Conservation (phyloP, 92 coral and sea anemone genomes). For the Bergia sp. region DNA sequence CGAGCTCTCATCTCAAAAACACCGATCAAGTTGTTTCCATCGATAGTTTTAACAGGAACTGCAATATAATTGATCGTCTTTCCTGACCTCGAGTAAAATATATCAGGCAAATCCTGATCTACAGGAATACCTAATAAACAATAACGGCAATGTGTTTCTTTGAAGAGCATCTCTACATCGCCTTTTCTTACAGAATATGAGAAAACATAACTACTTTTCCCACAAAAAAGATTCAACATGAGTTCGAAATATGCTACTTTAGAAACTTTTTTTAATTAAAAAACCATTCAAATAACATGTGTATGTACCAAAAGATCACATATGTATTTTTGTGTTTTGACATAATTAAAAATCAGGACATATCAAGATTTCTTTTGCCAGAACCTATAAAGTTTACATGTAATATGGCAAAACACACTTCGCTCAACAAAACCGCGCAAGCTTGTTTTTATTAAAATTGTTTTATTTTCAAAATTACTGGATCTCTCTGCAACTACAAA, state of each 20-base stretch:
- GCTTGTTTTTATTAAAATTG: constrained; percentile 55
- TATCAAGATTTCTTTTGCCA: background rate
- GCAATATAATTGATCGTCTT: background rate
- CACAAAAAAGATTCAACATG: background rate
- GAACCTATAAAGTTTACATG: background rate
- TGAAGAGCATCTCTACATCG: background rate
- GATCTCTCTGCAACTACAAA: constrained; percentile 73
- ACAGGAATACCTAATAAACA: too few relatives aligned
- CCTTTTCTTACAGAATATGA: background rate
- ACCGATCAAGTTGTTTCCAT: background rate
- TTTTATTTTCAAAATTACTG: constrained; percentile 86
- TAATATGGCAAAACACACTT: constrained; percentile 16
- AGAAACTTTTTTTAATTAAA: background rate
- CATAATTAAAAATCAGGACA: background rate
- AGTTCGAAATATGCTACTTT: background rate
- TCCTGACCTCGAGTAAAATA: background rate
- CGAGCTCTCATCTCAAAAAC: background rate
- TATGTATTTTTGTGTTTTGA: background rate
- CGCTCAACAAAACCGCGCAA: constrained; percentile 22
- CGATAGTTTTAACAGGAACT: background rate
- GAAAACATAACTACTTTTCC: background rate
- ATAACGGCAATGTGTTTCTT: background rate
- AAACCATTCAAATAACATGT: background rate
- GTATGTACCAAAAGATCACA: background rate
- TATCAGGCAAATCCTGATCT: background rate